These are phyloP conservation scores for Alviniconcha marisindica DNA, from an alignment of 1,140 invertebrate species.

Conservation along the genomic window DNA sequence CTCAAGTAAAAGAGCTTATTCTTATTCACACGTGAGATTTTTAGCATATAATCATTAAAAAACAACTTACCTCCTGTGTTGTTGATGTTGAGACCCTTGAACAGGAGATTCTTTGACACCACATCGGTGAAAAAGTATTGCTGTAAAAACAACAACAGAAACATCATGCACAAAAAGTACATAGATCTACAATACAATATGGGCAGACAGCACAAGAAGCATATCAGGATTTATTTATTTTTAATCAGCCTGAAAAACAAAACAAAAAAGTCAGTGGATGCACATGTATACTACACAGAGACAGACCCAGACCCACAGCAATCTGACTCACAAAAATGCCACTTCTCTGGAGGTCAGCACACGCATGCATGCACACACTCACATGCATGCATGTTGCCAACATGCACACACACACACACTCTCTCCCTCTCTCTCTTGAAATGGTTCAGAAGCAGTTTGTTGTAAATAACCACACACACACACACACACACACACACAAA, in stretches of 20 bases:
- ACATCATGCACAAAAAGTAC: conserved; percentile 1
- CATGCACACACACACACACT: too few species aligned
- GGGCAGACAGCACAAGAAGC: too few species aligned
- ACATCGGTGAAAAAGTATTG: conserved; percentile 37
- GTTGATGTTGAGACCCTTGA: conserved; percentile 42
- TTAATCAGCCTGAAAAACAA: not conserved
- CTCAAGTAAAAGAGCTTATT: not conserved
- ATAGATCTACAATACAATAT: not conserved
- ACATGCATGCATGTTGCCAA: too few species aligned
- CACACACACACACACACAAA: too few species aligned
- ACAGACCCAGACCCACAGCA: not conserved
- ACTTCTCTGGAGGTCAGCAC: not conserved
- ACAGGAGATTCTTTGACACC: conserved; percentile 42
- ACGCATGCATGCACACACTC: too few species aligned
- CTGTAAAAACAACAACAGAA: conserved; percentile 31
- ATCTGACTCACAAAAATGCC: not conserved
- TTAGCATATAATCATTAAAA: too few species aligned
- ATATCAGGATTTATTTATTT: not conserved
- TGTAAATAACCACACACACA: too few species aligned
- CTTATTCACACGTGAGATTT: too few species aligned
- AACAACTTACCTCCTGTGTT: conserved; percentile 41
- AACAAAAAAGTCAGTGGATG: not conserved
- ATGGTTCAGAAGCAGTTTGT: too few species aligned
- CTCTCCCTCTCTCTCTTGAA: too few species aligned
- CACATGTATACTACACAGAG: not conserved